Base-by-base conservation (phyloP, 2,797 vertebrate genomes). In the Phrynocephalus guinanensis region DNA sequence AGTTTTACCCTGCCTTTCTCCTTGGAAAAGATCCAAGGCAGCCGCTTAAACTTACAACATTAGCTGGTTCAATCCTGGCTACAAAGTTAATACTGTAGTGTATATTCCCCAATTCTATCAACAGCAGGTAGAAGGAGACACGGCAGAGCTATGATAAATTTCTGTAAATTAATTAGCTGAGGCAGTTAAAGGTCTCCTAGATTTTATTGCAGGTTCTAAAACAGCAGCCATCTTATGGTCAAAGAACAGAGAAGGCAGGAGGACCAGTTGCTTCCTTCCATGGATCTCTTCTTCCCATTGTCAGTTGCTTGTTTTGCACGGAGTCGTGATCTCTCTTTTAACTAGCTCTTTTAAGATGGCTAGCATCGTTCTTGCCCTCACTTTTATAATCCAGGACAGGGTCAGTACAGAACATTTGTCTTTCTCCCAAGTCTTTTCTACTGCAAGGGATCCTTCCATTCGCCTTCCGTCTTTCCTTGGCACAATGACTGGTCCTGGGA, bases 171-270 rank as follows among this genome's bases (percentile, higher is more conserved):
- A 38, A 68, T 15, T n/a, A 5, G 10, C 28, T 30, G 38, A 44
- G 70, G 28, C 4, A 73, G 73, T 5, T 3, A 30, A 82, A 20
- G 16, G 2, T 48, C 9, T 70, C 67, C 13, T n/a, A 72, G 85
- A 73, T 26, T 81, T 73, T 81, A n/a, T 52, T 88, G 75, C 60
- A 16, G 79, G 30, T 2, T 81, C 38, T 84, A 22, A 79, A 73
- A 79, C 28, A 13, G 44, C 66, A 22, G 33, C 1, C 48, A n/a
- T 77, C 22, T 52, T 52, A 28, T 50, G 7, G 28, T 50, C 50
- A 84, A 88, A 88, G 81, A 78, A 87, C 18, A 33, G 56, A 75
- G 56, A 72, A 66, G 28, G 7, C 22, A 66, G 52, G 48, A 73
- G 63, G 38, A n/a, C 22, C 20, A 52, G 24, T 38, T 76, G 50